Percentiles rank a stretch among this genome's conserved stretches.
phyloP scores from a whole-genome alignment of 2,888 invertebrate genomes.

The Idaea dimidiata region DNA sequence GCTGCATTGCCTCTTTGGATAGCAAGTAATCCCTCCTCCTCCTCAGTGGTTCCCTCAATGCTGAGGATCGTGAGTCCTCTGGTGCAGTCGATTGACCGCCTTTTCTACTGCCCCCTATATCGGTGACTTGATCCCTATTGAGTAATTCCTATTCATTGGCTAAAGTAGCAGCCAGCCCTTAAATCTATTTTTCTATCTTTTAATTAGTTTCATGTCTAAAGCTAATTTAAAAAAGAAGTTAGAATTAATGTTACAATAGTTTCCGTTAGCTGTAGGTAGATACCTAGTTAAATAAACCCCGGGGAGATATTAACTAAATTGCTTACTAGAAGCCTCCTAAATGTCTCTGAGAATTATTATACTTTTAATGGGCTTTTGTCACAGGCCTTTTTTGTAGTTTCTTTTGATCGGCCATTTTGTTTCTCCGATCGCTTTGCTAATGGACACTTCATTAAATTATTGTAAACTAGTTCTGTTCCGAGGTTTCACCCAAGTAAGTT shows the following conservation, averaged over 20 bases:
- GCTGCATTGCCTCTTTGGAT: no score
- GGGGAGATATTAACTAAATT: not conserved
- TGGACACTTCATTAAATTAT: not conserved
- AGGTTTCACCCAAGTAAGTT: no score
- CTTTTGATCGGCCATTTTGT: not conserved
- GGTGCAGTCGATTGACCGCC: no score
- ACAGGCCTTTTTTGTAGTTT: not conserved
- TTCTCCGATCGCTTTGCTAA: not conserved
- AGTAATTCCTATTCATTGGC: no score
- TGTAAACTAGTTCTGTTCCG: no score
- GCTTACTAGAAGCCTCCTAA: not conserved
- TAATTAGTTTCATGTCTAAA: slow-evolving; percentile 18
- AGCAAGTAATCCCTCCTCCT: no score
- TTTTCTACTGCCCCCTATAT: no score
- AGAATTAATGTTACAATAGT: not conserved
- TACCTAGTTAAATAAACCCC: not conserved
- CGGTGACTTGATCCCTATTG: no score
- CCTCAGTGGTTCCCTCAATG: no score
- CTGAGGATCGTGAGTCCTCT: no score
- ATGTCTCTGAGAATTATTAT: not conserved
- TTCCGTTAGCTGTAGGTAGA: not conserved
- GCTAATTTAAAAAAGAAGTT: not conserved
- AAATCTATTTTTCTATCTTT: slow-evolving; percentile 13
- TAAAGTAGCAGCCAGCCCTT: no score
- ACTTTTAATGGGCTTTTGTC: not conserved